These are phyloP conservation scores for Erpobdella octoculata DNA, from an alignment of 2,888 invertebrate species.

Conservation along the genomic window DNA sequence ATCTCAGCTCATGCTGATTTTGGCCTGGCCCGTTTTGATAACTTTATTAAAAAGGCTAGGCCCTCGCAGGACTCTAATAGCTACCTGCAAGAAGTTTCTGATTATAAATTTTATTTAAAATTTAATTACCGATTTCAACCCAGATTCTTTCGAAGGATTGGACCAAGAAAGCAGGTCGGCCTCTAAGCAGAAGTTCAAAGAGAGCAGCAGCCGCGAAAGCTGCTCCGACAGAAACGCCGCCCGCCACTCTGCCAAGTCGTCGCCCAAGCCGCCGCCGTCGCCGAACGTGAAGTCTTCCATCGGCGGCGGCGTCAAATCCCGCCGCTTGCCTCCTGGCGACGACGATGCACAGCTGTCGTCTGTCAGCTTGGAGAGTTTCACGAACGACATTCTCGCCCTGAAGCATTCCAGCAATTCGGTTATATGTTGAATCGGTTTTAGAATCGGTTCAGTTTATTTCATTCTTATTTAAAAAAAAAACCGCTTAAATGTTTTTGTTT, in stretches of 20 bases:
- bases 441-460: too few relatives aligned
- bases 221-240: neutral
- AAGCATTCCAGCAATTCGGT: slow-evolving; percentile 10
- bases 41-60: too few relatives aligned
- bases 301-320: too few relatives aligned
- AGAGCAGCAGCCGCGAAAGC: slow-evolving; percentile 8
- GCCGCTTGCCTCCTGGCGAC: neutral
- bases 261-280: neutral
- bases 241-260: neutral
- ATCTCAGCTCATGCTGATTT: too few relatives aligned
- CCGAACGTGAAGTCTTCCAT: neutral
- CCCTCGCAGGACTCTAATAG: too few relatives aligned
- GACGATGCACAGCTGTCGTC: neutral
- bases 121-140: neutral
- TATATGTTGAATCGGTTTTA: neutral
- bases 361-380: slow-evolving; percentile 13
- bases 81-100: too few relatives aligned
- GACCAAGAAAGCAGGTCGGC: neutral
- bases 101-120: too few relatives aligned
- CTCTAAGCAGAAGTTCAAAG: neutral
- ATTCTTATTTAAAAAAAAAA: neutral
- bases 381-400: slow-evolving; percentile 19
- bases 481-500: neutral
- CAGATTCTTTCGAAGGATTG: neutral
- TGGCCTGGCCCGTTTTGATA: too few relatives aligned